A percentile compares a stretch with the other conserved stretches of the same genome.
Conservation (phyloP, 2,888 invertebrate genomes). For the Fabriciana adippe region DNA sequence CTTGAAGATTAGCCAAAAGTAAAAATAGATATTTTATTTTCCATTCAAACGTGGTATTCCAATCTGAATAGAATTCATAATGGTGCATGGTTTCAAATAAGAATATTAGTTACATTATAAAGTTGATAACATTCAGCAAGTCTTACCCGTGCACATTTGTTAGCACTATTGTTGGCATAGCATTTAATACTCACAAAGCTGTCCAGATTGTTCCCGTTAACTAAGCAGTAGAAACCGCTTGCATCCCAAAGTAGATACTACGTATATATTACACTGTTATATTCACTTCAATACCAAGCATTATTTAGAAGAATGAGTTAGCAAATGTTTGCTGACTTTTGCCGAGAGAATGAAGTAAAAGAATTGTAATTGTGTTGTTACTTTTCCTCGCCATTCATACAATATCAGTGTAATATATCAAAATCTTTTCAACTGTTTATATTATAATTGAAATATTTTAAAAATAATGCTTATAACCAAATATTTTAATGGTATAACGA, state of each 20-base stretch:
- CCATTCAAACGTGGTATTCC: constrained; percentile 9
- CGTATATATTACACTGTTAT: constrained; percentile 17
- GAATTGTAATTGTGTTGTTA: constrained; percentile 11
- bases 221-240: constrained; percentile 24
- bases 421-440: constrained; percentile 26
- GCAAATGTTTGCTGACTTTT: neutral
- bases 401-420: constrained; percentile 15
- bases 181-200: constrained; percentile 38
- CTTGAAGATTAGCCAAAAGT: constrained; percentile 13
- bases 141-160: constrained; percentile 35
- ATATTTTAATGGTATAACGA: too few relatives aligned
- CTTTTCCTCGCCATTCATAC: neutral
- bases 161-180: constrained; percentile 39
- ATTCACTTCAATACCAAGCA: constrained; percentile 34
- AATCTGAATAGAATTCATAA: neutral
- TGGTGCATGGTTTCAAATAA: constrained; percentile 40
- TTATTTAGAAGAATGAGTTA: constrained; percentile 31
- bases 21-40: constrained; percentile 12
- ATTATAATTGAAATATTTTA: too few relatives aligned
- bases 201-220: constrained; percentile 34
- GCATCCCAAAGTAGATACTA: constrained; percentile 11
- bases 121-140: constrained; percentile 18
- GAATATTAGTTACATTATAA: constrained; percentile 35
- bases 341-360: constrained; percentile 4
- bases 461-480: neutral